A percentile compares a stretch with the other conserved stretches of the same genome.
These are phyloP conservation scores for Dynastes maya DNA, from an alignment of 2,888 invertebrate genomes.

Conservation along the genomic window DNA sequence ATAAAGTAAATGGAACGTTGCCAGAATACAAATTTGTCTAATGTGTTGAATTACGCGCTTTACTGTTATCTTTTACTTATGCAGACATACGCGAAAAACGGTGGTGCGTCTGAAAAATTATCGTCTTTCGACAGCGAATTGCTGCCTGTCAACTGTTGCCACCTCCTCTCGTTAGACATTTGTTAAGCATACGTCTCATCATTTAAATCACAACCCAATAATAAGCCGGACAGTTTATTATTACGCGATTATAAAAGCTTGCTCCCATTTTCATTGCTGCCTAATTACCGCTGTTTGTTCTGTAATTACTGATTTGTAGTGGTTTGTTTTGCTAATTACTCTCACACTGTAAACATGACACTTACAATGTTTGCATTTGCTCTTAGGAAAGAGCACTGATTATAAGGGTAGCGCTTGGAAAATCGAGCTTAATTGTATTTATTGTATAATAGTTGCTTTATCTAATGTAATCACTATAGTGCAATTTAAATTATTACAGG, in stretches of 20 bases:
- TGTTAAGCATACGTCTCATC: too few relatives aligned
- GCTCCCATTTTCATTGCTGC: neutral
- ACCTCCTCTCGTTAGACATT: too few relatives aligned
- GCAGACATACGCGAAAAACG: neutral
- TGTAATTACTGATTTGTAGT: neutral
- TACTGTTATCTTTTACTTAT: conserved; percentile 28
- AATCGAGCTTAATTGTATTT: neutral
- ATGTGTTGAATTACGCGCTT: conserved; percentile 26
- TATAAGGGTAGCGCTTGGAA: neutral
- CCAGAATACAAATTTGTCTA: conserved; percentile 43
- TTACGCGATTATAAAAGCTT: too few relatives aligned
- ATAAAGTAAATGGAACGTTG: conserved; percentile 42
- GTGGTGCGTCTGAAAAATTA: conserved; percentile 4
- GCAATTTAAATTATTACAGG: too few relatives aligned
- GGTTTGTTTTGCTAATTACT: conserved; percentile 22
- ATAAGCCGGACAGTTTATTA: too few relatives aligned
- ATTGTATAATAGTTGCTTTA: too few relatives aligned
- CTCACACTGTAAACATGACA: neutral
- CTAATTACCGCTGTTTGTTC: neutral
- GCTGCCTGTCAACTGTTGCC: neutral
- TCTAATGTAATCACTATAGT: too few relatives aligned
- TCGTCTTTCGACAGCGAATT: neutral
- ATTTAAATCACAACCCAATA: too few relatives aligned
- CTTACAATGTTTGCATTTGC: neutral
- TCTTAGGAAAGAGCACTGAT: neutral